Evolutionary conservation across 2,888 invertebrate species (phyloP).

Genomic region (Hesperia comma): DNA sequence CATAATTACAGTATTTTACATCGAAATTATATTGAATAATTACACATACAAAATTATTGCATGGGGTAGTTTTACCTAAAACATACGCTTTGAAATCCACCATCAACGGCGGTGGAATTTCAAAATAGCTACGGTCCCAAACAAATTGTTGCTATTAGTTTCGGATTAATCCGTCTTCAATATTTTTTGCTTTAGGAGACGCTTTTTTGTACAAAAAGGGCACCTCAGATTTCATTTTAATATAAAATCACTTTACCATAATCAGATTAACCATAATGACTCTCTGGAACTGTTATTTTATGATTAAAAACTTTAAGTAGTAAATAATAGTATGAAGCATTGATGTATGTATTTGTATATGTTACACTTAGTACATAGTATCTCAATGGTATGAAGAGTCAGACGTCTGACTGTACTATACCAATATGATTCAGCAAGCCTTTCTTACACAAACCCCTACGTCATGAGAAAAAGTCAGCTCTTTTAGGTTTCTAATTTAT

Average conservation of each 20-base stretch:
- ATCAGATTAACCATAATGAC: conserved; percentile 55
- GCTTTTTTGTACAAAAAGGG: conserved; percentile 58
- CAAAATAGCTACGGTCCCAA: conserved; percentile 58
- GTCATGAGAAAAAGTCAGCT: too few relatives aligned
- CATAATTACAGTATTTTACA: too few relatives aligned
- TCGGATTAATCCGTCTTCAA: conserved; percentile 62
- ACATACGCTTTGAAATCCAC: neutral
- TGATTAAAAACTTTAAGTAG: conserved; percentile 36
- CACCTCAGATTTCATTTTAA: conserved; percentile 58
- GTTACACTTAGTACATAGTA: too few relatives aligned
- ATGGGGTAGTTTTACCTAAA: too few relatives aligned
- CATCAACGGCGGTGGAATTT: conserved; percentile 33
- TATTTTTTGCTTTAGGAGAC: conserved; percentile 61
- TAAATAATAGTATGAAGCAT: neutral
- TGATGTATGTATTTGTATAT: too few relatives aligned
- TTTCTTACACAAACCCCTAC: too few relatives aligned
- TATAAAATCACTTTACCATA: conserved; percentile 59
- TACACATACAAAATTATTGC: too few relatives aligned
- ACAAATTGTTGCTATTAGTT: conserved; percentile 72
- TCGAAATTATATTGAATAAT: too few relatives aligned
- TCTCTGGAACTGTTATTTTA: conserved; percentile 46
- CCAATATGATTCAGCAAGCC: too few relatives aligned
- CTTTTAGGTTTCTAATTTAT: too few relatives aligned
- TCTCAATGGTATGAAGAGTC: too few relatives aligned
- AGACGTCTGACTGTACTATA: too few relatives aligned